Evolutionary conservation across 2,797 vertebrate genomes (phyloP).

Genomic region (Melopsittacus undulatus): DNA sequence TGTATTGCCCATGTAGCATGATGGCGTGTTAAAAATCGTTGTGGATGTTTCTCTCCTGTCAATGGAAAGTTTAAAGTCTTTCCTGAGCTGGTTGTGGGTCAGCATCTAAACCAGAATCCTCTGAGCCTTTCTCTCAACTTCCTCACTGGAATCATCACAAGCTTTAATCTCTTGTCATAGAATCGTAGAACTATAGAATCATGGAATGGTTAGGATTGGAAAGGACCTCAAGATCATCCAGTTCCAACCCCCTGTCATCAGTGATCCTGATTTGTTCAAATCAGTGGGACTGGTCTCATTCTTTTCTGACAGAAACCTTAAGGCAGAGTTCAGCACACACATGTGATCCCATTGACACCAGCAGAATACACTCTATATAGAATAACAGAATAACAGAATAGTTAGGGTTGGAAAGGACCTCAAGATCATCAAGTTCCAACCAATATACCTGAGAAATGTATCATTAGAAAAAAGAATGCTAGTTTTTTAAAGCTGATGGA

Average conservation of each 20-base stretch:
- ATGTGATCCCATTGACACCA: accelerated
- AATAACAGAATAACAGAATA: too few relatives aligned
- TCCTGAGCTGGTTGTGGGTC: not conserved
- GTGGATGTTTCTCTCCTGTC: not conserved
- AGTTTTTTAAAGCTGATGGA: not conserved
- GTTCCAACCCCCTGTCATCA: not conserved
- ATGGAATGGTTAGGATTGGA: not conserved
- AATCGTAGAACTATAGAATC: not conserved
- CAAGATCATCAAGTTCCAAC: too few relatives aligned
- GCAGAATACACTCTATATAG: not conserved
- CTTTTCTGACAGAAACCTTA: not conserved
- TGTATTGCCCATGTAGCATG: not conserved
- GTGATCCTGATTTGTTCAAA: not conserved
- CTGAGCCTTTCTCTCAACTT: not conserved
- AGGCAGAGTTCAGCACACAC: accelerated
- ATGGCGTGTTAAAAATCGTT: not conserved
- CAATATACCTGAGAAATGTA: not conserved
- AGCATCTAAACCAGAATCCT: not conserved
- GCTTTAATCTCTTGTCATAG: not conserved
- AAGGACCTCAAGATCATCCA: not conserved
- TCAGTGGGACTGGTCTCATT: not conserved
- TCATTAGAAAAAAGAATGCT: not conserved
- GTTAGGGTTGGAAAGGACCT: too few relatives aligned
- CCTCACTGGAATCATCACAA: not conserved
- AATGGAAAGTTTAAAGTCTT: not conserved